Percentiles rank a stretch among this genome's conserved stretches.
Conservation (phyloP, 2,888 invertebrate genomes). For the Patella caerulea region DNA sequence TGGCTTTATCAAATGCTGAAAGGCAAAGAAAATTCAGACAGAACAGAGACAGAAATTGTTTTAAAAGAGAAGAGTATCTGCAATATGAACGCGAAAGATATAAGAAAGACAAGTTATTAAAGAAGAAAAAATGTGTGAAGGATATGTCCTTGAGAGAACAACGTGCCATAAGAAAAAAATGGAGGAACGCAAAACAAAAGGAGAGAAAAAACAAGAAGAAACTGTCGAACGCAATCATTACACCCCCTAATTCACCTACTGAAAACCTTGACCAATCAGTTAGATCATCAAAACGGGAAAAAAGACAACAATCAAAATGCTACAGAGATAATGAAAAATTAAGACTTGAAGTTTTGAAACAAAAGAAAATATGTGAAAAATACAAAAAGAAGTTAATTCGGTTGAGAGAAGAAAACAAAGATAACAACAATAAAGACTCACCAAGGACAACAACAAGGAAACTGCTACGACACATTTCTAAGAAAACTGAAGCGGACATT, state of each 20-base stretch:
- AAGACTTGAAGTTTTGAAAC: neutral
- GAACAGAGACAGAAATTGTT: too few relatives aligned
- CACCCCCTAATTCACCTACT: neutral
- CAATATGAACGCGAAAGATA: neutral
- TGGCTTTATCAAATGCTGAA: too few relatives aligned
- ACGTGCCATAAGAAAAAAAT: neutral
- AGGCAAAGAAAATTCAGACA: too few relatives aligned
- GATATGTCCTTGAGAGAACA: neutral
- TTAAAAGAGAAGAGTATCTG: too few relatives aligned
- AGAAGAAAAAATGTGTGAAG: neutral
- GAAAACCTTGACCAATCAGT: neutral
- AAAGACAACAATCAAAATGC: neutral
- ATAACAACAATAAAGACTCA: neutral
- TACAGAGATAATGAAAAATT: slow-evolving; percentile 1
- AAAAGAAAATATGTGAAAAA: neutral
- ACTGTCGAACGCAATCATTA: neutral
- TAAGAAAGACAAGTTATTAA: neutral
- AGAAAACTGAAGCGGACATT: neutral
- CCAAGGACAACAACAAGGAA: neutral
- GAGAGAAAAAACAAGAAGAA: neutral
- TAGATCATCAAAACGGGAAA: neutral
- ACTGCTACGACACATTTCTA: neutral
- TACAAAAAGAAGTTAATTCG: neutral
- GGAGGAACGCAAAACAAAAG: neutral
- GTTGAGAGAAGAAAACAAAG: slow-evolving; percentile 4